Conservation (phyloP, 1,140 invertebrate species). For the Saccostrea cuccullata region DNA sequence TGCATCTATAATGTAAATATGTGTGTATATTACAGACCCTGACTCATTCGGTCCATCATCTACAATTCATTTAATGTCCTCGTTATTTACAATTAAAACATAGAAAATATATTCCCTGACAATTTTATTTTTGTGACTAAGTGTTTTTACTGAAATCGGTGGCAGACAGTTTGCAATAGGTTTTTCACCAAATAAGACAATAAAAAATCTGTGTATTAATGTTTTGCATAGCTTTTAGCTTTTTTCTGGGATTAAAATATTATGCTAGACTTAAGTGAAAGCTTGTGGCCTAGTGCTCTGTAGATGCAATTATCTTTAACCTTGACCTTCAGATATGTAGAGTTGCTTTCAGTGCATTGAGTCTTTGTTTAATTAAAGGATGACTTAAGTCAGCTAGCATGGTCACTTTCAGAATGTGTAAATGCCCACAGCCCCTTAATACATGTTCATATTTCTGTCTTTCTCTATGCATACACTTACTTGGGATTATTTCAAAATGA, state of each 20-base stretch:
- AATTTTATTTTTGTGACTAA: constrained; percentile 32
- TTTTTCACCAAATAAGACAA: constrained; percentile 38
- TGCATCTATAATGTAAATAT: constrained; percentile 34
- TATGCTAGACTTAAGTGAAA: constrained; percentile 15
- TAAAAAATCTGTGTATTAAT: constrained; percentile 11
- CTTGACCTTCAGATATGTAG: constrained; percentile 2
- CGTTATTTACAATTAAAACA: constrained; percentile 34
- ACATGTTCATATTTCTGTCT: not conserved
- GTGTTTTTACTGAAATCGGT: constrained; percentile 35
- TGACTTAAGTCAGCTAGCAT: not conserved
- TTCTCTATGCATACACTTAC: too few species aligned
- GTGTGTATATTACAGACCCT: not conserved
- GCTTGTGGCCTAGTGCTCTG: constrained; percentile 1
- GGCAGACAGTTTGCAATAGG: constrained; percentile 20
- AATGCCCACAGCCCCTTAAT: not conserved
- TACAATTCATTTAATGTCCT: constrained; percentile 1
- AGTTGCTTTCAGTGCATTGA: not conserved
- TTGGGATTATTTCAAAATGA: too few species aligned
- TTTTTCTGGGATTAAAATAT: constrained; percentile 32
- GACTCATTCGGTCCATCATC: constrained; percentile 10
- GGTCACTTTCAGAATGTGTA: not conserved
- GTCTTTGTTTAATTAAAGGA: not conserved
- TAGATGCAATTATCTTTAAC: not conserved
- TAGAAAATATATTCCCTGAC: constrained; percentile 28
- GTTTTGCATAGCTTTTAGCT: constrained; percentile 13